Percentiles rank a stretch among this genome's conserved stretches.
These are phyloP conservation scores for Zoanthus solanderi DNA, from an alignment of 92 coral and sea anemone species.

Conservation along the genomic window DNA sequence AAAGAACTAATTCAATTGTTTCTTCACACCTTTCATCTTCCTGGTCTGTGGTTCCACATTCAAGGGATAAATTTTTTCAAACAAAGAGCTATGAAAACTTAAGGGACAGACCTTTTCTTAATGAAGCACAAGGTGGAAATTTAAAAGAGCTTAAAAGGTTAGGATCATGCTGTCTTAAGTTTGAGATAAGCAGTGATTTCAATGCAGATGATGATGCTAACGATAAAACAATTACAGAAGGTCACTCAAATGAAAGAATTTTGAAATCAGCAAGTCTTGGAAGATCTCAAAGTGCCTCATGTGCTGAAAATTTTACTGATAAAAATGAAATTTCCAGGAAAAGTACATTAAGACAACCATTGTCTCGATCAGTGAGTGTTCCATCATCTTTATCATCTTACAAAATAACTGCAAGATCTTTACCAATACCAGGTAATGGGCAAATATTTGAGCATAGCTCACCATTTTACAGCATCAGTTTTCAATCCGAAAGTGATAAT, in stretches of 20 bases:
- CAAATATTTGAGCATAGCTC: constrained; percentile 57
- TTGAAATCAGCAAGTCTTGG: background rate
- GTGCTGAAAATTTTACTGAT: background rate
- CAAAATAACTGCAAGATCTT: constrained; percentile 26
- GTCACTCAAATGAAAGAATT: background rate
- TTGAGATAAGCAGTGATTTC: constrained; percentile 69
- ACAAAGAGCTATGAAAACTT: constrained; percentile 77
- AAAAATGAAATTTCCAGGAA: background rate
- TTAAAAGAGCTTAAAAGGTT: constrained; percentile 56
- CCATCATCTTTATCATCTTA: constrained; percentile 59
- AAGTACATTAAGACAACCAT: background rate
- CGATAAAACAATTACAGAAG: background rate
- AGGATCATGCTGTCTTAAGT: constrained; percentile 70
- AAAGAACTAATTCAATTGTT: constrained; percentile 32
- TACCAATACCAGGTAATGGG: background rate
- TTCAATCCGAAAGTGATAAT: constrained; percentile 74
- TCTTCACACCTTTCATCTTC: constrained; percentile 73
- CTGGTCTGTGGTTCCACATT: constrained; percentile 75
- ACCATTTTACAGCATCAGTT: constrained; percentile 65
- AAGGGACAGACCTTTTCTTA: constrained; percentile 52
- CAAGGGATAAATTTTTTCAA: constrained; percentile 67
- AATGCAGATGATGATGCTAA: constrained; percentile 3
- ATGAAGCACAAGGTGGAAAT: constrained; percentile 37
- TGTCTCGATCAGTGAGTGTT: constrained; percentile 75
- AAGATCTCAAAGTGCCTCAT: constrained; percentile 25